Evolutionary conservation across 1,140 invertebrate genomes (phyloP).

Genomic region (Euura lappo): DNA sequence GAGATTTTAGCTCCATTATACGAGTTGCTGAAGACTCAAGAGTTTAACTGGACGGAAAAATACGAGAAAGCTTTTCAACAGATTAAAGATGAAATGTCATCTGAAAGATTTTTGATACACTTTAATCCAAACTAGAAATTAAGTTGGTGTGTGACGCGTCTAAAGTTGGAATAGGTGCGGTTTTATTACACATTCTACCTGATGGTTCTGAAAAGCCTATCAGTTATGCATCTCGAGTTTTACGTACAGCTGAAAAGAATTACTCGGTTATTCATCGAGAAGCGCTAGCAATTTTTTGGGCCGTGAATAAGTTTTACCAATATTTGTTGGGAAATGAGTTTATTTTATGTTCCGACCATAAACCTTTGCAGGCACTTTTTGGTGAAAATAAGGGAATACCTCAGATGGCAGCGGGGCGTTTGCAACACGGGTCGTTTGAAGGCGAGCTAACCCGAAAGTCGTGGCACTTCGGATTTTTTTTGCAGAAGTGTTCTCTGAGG

Average conservation of each 20-base stretch:
- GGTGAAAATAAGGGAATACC: constrained; percentile 37
- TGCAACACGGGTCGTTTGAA: no score
- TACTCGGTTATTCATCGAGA: constrained; percentile 44
- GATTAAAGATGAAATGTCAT: constrained; percentile 37
- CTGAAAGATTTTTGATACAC: constrained; percentile 35
- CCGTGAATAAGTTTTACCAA: constrained; percentile 40
- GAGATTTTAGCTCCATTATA: constrained; percentile 39
- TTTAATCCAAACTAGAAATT: constrained; percentile 38
- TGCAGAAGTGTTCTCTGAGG: no score
- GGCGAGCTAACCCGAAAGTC: no score
- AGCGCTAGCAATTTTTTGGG: constrained; percentile 40
- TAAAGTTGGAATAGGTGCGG: constrained; percentile 45
- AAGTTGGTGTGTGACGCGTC: constrained; percentile 44
- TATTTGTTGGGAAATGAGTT: constrained; percentile 53
- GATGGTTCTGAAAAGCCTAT: constrained; percentile 41
- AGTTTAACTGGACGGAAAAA: constrained; percentile 41
- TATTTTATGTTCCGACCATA: constrained; percentile 54
- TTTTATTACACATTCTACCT: constrained; percentile 36
- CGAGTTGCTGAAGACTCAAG: constrained; percentile 42
- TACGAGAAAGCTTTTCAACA: constrained; percentile 40
- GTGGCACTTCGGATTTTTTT: no score
- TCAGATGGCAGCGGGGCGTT: constrained; percentile 33
- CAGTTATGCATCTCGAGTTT: constrained; percentile 41
- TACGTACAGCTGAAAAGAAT: constrained; percentile 33
- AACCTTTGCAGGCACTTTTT: constrained; percentile 49